These are phyloP conservation scores for Emydocephalus ijimae DNA, from an alignment of 2,113 vertebrate genomes.

Conservation along the genomic window DNA sequence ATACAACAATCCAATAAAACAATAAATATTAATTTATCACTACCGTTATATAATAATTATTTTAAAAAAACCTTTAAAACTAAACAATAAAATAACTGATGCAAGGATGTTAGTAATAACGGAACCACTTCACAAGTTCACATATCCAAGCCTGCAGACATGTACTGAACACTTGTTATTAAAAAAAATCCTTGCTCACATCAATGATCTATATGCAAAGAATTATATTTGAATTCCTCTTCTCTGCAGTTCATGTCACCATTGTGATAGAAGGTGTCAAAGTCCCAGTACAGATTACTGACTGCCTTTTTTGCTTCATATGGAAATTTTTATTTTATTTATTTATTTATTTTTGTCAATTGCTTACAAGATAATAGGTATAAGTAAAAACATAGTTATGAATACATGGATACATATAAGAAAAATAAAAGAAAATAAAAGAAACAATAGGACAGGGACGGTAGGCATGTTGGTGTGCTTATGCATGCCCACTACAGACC, in stretches of 20 bases:
- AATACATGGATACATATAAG: too few species aligned
- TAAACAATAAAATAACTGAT: background rate
- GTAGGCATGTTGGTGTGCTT: too few species aligned
- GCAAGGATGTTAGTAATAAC: background rate
- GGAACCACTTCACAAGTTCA: background rate
- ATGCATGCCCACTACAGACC: too few species aligned
- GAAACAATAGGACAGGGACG: too few species aligned
- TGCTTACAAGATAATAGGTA: too few species aligned
- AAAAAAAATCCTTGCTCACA: background rate
- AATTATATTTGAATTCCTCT: background rate
- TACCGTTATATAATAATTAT: background rate
- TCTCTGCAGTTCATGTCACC: background rate
- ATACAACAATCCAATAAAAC: background rate
- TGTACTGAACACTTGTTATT: background rate
- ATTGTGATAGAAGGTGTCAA: background rate
- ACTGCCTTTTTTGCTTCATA: background rate
- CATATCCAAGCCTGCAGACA: background rate
- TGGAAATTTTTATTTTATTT: background rate
- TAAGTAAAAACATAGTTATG: too few species aligned
- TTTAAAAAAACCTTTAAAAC: background rate
- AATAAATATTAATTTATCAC: background rate
- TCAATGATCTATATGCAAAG: background rate
- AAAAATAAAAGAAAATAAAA: too few species aligned
- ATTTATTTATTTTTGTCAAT: too few species aligned
- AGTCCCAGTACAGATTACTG: background rate